Percentiles rank a stretch among this genome's conserved stretches.
These are phyloP conservation scores for Macquaria australasica DNA, from an alignment of 2,113 vertebrate species.

Conservation along the genomic window DNA sequence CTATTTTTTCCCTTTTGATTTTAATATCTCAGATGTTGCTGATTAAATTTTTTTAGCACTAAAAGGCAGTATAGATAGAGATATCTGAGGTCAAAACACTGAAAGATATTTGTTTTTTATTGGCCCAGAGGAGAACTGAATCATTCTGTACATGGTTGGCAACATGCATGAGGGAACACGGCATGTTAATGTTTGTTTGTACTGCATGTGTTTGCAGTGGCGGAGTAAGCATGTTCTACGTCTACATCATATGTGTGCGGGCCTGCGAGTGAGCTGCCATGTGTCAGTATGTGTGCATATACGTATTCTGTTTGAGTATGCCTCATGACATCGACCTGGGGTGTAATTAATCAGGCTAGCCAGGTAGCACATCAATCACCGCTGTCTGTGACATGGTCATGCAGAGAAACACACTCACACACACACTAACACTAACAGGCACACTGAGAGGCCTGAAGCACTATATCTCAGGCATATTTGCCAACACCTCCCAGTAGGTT, in stretches of 20 bases:
- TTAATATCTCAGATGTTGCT: neutral
- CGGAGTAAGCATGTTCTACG: neutral
- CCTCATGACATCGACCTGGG: slow-evolving; percentile 49
- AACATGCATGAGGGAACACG: neutral
- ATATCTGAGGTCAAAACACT: neutral
- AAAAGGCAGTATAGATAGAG: neutral
- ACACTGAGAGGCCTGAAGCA: slow-evolving; percentile 1
- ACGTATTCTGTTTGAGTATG: slow-evolving; percentile 55
- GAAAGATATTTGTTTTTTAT: neutral
- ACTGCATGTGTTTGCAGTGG: neutral
- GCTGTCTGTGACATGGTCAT: slow-evolving; percentile 48
- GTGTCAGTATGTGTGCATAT: slow-evolving; percentile 26
- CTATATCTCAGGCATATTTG: slow-evolving; percentile 28
- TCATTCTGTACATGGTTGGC: neutral
- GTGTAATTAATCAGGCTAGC: slow-evolving; percentile 75
- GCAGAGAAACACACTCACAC: slow-evolving; percentile 8
- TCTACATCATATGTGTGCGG: neutral
- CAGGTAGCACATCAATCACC: slow-evolving; percentile 74
- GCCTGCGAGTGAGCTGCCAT: slow-evolving; percentile 28
- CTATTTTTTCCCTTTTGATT: neutral
- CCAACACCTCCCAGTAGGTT: slow-evolving; percentile 57
- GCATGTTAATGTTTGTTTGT: neutral
- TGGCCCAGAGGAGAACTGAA: neutral
- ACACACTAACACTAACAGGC: neutral
- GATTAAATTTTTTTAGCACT: neutral